A percentile compares a stretch with the other conserved stretches of the same genome.
Evolutionary conservation across 1,140 invertebrate genomes (phyloP).

Genomic region (Bilobella aurantiaca): DNA sequence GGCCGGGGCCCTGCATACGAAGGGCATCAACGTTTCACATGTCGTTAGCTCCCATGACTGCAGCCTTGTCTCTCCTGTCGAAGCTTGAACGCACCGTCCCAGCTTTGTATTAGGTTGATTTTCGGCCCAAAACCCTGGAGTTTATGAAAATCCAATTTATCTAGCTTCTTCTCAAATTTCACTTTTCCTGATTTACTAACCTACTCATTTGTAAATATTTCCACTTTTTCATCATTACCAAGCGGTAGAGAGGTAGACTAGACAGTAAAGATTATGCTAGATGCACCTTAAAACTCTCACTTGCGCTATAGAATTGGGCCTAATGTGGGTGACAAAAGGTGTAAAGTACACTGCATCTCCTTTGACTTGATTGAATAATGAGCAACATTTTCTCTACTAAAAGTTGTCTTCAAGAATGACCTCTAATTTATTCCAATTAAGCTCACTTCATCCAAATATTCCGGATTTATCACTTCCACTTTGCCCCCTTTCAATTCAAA

Average conservation of each 20-base stretch:
- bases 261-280: no score
- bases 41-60: slow-evolving; percentile 88
- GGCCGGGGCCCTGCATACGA: slow-evolving; percentile 82
- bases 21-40: slow-evolving; percentile 84
- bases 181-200: neutral
- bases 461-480: neutral
- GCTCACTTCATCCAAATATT: neutral
- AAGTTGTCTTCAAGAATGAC: no score
- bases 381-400: no score
- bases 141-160: neutral
- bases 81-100: slow-evolving; percentile 34
- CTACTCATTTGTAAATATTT: no score
- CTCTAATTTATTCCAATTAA: no score
- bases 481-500: neutral
- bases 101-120: slow-evolving; percentile 62
- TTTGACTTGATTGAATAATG: no score
- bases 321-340: no score
- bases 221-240: no score
- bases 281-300: no score
- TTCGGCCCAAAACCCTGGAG: slow-evolving; percentile 69
- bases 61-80: slow-evolving; percentile 33
- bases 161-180: neutral
- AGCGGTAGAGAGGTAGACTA: no score
- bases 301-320: no score
- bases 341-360: no score